phyloP scores from a whole-genome alignment of 2,797 vertebrate genomes.

The Rhabdomys pumilio region DNA sequence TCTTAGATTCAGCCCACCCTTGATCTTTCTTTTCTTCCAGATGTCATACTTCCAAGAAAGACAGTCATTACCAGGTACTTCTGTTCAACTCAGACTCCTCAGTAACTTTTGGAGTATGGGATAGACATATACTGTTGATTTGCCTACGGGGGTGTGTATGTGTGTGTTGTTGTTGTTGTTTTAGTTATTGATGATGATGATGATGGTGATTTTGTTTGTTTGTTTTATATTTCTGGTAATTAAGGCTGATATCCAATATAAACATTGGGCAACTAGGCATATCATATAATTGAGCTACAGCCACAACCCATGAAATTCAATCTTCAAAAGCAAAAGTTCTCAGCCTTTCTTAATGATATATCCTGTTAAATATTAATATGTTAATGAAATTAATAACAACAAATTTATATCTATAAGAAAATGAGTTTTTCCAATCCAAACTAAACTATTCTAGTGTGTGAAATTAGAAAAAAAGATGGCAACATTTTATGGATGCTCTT shows the following conservation, averaged over 20 bases:
- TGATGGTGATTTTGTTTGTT: background rate
- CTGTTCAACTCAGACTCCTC: slow-evolving; percentile 55
- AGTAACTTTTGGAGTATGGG: background rate
- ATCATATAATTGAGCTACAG: background rate
- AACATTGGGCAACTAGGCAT: background rate
- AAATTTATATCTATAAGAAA: background rate
- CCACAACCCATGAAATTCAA: background rate
- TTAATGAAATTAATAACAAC: background rate
- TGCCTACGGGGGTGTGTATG: background rate
- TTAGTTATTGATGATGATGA: too few species aligned
- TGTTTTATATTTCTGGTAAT: background rate
- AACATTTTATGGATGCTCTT: background rate
- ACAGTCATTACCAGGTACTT: slow-evolving; percentile 68
- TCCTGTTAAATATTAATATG: background rate
- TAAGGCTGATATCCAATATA: background rate
- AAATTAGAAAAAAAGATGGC: background rate
- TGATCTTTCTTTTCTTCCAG: slow-evolving; percentile 77
- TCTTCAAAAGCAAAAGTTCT: slow-evolving; percentile 46
- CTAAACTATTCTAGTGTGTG: background rate
- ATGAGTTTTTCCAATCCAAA: background rate
- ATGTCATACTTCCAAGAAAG: slow-evolving; percentile 73
- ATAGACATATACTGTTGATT: background rate
- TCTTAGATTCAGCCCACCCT: slow-evolving; percentile 75
- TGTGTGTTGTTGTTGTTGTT: background rate
- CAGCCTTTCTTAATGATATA: background rate